Percentiles rank a stretch among this genome's conserved stretches.
Evolutionary conservation across 2,888 invertebrate species (phyloP).

Genomic region (Chrysina gloriosa): DNA sequence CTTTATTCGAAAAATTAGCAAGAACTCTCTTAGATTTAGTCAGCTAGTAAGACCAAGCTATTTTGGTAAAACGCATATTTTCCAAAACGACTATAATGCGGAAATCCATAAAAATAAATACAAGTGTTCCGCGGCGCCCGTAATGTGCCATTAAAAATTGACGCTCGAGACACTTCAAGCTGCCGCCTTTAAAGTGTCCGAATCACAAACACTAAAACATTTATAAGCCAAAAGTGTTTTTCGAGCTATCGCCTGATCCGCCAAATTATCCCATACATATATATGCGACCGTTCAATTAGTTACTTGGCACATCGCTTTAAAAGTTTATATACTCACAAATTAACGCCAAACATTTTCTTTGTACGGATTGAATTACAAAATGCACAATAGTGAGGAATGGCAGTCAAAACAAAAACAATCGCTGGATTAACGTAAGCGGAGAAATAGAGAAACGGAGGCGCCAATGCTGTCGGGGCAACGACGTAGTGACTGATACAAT

Average conservation of each 20-base stretch:
- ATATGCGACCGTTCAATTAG: background rate
- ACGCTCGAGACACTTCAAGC: background rate
- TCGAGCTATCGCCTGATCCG: background rate
- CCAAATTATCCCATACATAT: slow-evolving; percentile 7
- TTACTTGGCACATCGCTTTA: background rate
- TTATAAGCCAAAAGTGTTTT: background rate
- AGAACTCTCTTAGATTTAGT: no score
- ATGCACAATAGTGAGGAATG: slow-evolving; percentile 12
- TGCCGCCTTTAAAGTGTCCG: background rate
- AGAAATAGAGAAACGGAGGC: background rate
- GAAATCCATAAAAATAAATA: no score
- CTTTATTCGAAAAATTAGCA: no score
- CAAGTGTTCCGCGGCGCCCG: background rate
- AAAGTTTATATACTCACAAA: slow-evolving; percentile 18
- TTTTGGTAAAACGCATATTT: no score
- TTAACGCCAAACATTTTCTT: slow-evolving; percentile 1
- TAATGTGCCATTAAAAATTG: background rate
- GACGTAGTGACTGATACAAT: background rate
- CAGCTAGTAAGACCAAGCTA: no score
- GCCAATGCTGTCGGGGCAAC: background rate
- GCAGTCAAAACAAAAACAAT: background rate
- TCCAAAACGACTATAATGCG: no score
- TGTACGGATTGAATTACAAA: slow-evolving; percentile 7
- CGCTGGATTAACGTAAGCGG: slow-evolving; percentile 11
- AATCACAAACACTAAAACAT: slow-evolving; percentile 10